Conservation (phyloP, 2,888 invertebrate genomes). For the Heliconius hortense region DNA sequence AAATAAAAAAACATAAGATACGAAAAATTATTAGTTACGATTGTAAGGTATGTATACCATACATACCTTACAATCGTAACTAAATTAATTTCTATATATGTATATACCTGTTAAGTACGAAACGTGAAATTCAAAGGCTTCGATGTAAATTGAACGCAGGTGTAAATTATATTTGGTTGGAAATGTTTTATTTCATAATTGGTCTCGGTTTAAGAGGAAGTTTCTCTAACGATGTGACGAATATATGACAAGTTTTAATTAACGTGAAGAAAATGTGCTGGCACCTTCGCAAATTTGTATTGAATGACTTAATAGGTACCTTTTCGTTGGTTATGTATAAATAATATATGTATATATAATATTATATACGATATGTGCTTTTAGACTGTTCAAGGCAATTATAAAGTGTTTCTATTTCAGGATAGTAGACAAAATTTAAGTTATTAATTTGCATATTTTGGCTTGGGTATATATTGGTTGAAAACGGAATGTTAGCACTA, state of each 20-base stretch:
- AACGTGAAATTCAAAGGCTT: slow-evolving; percentile 18
- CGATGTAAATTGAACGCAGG: slow-evolving; percentile 22
- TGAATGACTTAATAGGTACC: background rate
- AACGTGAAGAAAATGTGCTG: background rate
- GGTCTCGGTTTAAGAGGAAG: slow-evolving; percentile 20
- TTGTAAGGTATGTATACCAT: too few relatives aligned
- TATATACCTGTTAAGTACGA: slow-evolving; percentile 4
- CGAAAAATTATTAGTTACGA: too few relatives aligned
- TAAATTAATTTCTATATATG: slow-evolving; percentile 18
- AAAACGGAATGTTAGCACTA: too few relatives aligned
- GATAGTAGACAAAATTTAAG: too few relatives aligned
- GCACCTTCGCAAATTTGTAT: background rate
- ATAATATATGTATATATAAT: background rate
- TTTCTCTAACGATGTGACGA: slow-evolving; percentile 22
- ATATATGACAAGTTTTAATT: slow-evolving; percentile 22
- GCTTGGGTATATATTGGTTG: too few relatives aligned
- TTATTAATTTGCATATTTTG: too few relatives aligned
- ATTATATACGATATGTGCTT: background rate
- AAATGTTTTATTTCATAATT: slow-evolving; percentile 30
- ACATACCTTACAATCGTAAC: background rate
- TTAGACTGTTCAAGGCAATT: background rate
- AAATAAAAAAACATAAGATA: background rate
- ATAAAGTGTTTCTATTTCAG: too few relatives aligned
- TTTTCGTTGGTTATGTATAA: background rate
- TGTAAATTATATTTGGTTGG: slow-evolving; percentile 28